Percentiles rank a stretch among this genome's conserved stretches.
These are phyloP conservation scores for Salarias fasciatus DNA, from an alignment of 2,797 vertebrate genomes.

Conservation along the genomic window DNA sequence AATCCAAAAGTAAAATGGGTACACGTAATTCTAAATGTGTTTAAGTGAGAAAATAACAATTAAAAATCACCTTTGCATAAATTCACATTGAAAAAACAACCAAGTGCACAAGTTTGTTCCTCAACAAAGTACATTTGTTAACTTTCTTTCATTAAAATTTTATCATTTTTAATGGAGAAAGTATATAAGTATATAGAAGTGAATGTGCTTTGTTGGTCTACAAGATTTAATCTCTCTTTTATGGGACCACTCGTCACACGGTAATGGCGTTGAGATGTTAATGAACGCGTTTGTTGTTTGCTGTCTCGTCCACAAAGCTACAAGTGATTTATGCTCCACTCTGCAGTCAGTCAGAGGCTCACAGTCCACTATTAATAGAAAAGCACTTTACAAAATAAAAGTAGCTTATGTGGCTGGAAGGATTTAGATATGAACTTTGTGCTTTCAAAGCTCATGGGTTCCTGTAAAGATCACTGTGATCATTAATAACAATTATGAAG, in stretches of 20 bases:
- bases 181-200: background rate
- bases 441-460: background rate
- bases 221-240: too few relatives aligned
- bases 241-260: too few relatives aligned
- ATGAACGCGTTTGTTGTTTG: background rate
- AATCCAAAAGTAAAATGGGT: slow-evolving; percentile 33
- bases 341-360: background rate
- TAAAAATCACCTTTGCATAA: slow-evolving; percentile 1
- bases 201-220: background rate
- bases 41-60: background rate
- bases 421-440: background rate
- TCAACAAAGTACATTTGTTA: background rate
- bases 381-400: background rate
- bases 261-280: too few relatives aligned
- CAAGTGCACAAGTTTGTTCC: background rate
- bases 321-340: background rate
- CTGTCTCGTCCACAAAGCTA: background rate
- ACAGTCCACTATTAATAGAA: background rate
- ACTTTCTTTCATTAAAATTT: too few relatives aligned
- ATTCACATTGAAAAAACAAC: too few relatives aligned
- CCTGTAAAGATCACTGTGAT: background rate
- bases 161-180: too few relatives aligned
- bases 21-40: background rate
- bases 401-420: background rate
- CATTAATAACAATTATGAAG: background rate